phyloP scores from a whole-genome alignment of 2,113 vertebrate species.

The Ibidorhyncha struthersii region DNA sequence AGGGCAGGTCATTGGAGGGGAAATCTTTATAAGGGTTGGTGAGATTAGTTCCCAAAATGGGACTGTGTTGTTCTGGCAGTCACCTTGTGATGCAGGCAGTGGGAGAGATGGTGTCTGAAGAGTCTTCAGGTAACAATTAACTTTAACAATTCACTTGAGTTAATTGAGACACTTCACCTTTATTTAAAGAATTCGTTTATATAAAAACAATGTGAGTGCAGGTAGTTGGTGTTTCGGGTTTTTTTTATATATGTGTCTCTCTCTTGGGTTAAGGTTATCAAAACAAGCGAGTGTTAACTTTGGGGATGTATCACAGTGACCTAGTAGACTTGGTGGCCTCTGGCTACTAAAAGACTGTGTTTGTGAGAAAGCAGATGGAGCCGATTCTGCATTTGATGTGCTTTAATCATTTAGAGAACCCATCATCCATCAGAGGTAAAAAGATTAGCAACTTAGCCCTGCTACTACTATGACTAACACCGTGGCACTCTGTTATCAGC shows the following conservation, averaged over 20 bases:
- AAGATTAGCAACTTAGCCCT: not conserved
- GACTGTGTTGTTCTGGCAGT: not conserved
- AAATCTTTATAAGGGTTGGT: not conserved
- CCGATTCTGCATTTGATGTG: not conserved
- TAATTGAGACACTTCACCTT: not conserved
- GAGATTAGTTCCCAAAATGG: not conserved
- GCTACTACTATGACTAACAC: not conserved
- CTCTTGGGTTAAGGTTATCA: not conserved
- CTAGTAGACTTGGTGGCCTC: not conserved
- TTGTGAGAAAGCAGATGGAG: not conserved
- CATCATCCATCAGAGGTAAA: not conserved
- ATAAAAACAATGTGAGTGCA: not conserved
- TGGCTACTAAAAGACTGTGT: not conserved
- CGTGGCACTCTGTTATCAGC: not conserved
- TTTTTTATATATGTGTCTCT: not conserved
- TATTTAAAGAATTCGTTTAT: not conserved
- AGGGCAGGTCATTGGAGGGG: not conserved
- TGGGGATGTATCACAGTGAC: not conserved
- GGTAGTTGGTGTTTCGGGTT: not conserved
- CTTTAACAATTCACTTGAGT: not conserved
- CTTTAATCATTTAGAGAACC: not conserved
- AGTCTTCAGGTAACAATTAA: not conserved
- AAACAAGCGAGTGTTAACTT: not conserved
- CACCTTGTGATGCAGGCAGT: fast-evolving
- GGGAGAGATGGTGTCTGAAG: not conserved